Conservation (phyloP, 64 coral and sea anemone genomes). For the Montipora cactus region DNA sequence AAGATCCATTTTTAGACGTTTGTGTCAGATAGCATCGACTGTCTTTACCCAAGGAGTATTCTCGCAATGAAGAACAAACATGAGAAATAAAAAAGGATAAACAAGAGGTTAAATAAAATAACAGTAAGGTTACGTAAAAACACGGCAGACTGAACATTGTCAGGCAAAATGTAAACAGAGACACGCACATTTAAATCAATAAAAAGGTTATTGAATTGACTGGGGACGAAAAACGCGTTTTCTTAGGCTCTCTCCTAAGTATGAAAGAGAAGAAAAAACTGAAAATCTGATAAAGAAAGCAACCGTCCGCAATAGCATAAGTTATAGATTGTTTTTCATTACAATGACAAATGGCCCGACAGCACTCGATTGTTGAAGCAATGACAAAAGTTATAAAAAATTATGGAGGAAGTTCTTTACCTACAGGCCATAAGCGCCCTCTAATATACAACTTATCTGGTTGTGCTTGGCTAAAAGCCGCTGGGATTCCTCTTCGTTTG, state of each 20-base stretch:
- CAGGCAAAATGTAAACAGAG: background rate
- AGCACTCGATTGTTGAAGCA: too few species aligned
- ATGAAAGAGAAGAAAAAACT: background rate
- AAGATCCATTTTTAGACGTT: too few species aligned
- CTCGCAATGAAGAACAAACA: background rate
- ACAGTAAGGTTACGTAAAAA: constrained; percentile 3
- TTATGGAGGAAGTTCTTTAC: too few species aligned
- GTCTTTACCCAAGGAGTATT: too few species aligned
- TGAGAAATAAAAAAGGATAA: background rate
- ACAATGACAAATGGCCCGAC: too few species aligned
- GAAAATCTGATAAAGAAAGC: background rate
- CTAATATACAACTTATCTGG: too few species aligned
- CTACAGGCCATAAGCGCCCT: too few species aligned
- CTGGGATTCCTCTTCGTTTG: too few species aligned
- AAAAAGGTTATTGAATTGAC: background rate
- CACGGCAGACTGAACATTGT: background rate
- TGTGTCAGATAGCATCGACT: too few species aligned
- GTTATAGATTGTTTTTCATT: background rate
- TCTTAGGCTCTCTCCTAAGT: background rate
- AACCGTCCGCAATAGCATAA: constrained; percentile 7
- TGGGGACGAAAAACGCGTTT: background rate
- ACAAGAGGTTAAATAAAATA: constrained; percentile 4
- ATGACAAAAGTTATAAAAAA: too few species aligned
- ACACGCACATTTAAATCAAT: background rate
- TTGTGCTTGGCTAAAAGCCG: too few species aligned